A percentile compares a stretch with the other conserved stretches of the same genome.
Conservation (phyloP, 2,797 vertebrate species). For the Poeciliopsis presidionis region DNA sequence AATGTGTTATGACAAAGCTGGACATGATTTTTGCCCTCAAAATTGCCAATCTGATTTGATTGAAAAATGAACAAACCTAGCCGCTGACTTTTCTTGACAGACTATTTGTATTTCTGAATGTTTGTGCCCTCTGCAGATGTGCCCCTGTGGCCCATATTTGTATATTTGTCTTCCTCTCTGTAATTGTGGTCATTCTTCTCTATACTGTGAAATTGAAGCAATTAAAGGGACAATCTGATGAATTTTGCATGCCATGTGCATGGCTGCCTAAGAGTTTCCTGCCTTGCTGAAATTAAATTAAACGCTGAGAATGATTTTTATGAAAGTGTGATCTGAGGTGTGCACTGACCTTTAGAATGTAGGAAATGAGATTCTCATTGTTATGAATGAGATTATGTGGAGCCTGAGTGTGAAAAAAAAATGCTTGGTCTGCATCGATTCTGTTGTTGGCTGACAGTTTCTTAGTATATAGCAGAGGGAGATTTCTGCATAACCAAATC, state of each 20-base stretch:
- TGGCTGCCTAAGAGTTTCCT: conserved; percentile 73
- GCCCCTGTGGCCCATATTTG: conserved; percentile 39
- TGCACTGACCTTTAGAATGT: conserved; percentile 84
- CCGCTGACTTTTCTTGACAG: conserved; percentile 47
- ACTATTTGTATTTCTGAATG: conserved; percentile 33
- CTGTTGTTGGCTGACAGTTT: conserved; percentile 73
- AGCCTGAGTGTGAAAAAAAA: conserved; percentile 64
- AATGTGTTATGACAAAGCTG: conserved; percentile 63
- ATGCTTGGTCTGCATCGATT: conserved; percentile 64
- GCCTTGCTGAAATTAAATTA: conserved; percentile 82
- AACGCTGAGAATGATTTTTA: conserved; percentile 83
- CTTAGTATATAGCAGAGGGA: conserved; percentile 72
- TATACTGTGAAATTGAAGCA: conserved; percentile 79
- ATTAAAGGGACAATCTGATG: conserved; percentile 78
- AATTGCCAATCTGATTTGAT: conserved; percentile 41
- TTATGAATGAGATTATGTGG: conserved; percentile 82
- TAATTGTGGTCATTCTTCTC: conserved; percentile 71
- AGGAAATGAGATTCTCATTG: conserved; percentile 83
- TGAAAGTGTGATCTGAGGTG: conserved; percentile 85
- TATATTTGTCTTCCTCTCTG: conserved; percentile 14
- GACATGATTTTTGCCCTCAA: conserved; percentile 15
- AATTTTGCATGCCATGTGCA: conserved; percentile 75
- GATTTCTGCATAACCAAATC: conserved; percentile 81
- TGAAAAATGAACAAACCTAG: conserved; percentile 52
- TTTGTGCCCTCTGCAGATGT: conserved; percentile 47